Base-by-base conservation (phyloP, 2,888 invertebrate species). In the Andrena fulva region DNA sequence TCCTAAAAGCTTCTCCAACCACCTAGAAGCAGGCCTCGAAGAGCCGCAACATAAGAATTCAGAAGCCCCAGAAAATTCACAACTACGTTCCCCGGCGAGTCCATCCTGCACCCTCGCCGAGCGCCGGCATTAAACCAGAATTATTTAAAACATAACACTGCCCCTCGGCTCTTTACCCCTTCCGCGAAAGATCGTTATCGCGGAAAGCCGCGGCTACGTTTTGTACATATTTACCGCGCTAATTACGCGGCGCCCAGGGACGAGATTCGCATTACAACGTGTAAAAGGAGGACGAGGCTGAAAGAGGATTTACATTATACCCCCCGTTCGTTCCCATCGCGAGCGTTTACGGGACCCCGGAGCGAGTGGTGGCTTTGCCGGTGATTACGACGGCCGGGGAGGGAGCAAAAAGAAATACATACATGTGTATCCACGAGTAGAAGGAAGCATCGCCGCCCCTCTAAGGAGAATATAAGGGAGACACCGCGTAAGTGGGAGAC, bases 171-270 rank as follows among this genome's bases (percentile, higher is more conserved):
- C 35, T 20, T 20, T 20, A 33, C 20, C n/a, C 2, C 52, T 27
- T 24, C 42, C 35, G 31, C 31, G 69, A 29, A 52, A 76, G 69
- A 76, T 69, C 69, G 75, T 69, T 69, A 69, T 69, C 69, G 62
- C 24, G 56, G 2, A 35, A 29, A 54, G 54, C 31, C 35, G 8
- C 8, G 20, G 52, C 60, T 29, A 31, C 77, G 72, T 72, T 77
- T 72, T 77, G 54, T 42, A 73, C 78, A 69, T 69, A 75, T 75
- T 79, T 75, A 79, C 74, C 50, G 20, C 27, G 69, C 63, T 75
- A 79, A 79, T 79, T 79, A 74, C 74, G 48, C 68, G 42, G 52
- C 3, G 54, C 72, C 48, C 71, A 16, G 64, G 71, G 50, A 72
- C 66, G 72, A 35, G 73, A 72, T 67, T 59, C 60, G 54, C 60